phyloP scores from a whole-genome alignment of 2,888 invertebrate species.

The Erpobdella octoculata region DNA sequence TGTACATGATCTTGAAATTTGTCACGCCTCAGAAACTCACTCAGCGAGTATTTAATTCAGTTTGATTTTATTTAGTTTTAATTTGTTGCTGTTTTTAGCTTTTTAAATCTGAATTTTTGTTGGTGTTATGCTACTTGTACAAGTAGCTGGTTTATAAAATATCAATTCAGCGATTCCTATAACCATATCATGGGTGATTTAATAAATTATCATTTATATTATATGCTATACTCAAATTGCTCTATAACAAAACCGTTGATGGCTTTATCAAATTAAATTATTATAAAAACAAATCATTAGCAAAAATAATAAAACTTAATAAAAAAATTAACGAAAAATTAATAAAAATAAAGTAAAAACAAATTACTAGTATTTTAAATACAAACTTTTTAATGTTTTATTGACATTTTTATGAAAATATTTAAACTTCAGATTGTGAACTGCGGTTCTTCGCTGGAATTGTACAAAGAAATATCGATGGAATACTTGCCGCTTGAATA shows the following conservation, averaged over 20 bases:
- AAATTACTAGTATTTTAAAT: not conserved
- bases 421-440: conserved; percentile 22
- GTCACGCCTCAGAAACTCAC: conserved; percentile 33
- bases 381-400: too few relatives aligned
- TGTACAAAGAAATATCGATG: not conserved
- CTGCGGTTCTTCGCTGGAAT: conserved; percentile 11
- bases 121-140: not conserved
- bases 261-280: too few relatives aligned
- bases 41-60: conserved; percentile 28
- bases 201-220: too few relatives aligned
- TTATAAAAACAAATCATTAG: not conserved
- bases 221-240: too few relatives aligned
- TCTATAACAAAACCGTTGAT: too few relatives aligned
- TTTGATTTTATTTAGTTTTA: not conserved
- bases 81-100: not conserved
- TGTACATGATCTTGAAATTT: conserved; percentile 37
- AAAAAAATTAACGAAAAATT: not conserved
- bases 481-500: conserved; percentile 17
- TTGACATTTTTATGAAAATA: too few relatives aligned
- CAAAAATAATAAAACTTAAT: not conserved
- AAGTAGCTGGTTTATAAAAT: not conserved
- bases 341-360: not conserved
- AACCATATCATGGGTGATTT: not conserved
- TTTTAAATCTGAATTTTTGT: not conserved
- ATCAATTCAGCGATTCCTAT: too few relatives aligned